Percentiles rank a stretch among this genome's conserved stretches.
These are phyloP conservation scores for Enteromius argenteus DNA, from an alignment of 2,797 vertebrate genomes.

Conservation along the genomic window DNA sequence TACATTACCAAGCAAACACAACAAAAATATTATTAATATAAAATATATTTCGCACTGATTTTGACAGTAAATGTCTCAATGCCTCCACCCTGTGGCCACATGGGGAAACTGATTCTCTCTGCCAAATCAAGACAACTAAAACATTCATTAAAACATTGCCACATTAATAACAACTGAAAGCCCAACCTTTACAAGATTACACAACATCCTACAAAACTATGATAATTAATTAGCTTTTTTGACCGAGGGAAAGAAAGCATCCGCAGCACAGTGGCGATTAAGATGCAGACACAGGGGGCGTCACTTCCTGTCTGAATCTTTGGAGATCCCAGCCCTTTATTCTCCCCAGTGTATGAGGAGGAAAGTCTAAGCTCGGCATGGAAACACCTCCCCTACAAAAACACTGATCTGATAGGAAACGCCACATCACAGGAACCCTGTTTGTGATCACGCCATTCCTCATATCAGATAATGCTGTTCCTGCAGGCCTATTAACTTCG, in stretches of 20 bases:
- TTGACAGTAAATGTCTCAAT: conserved; percentile 42
- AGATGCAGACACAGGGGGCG: conserved; percentile 39
- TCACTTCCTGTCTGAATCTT: conserved; percentile 62
- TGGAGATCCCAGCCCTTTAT: conserved; percentile 58
- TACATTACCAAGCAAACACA: background rate
- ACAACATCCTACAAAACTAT: background rate
- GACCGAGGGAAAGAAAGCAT: conserved; percentile 18
- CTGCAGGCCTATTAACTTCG: background rate
- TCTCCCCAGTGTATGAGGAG: conserved; percentile 54
- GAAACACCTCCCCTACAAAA: conserved; percentile 36
- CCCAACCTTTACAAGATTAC: background rate
- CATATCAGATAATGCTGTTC: background rate
- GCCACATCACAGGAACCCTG: background rate
- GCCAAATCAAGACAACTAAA: background rate
- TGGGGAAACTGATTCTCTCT: background rate
- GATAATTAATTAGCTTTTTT: background rate
- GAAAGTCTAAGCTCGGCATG: conserved; percentile 39
- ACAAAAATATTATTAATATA: background rate
- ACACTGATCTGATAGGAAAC: conserved; percentile 7
- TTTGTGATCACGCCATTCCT: background rate
- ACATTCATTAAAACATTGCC: background rate
- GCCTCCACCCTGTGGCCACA: conserved; percentile 68
- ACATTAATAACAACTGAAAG: background rate
- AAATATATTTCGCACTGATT: background rate
- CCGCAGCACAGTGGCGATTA: conserved; percentile 39